These are phyloP conservation scores for Tragelaphus oryx DNA, from an alignment of 2,797 vertebrate genomes.

Conservation along the genomic window DNA sequence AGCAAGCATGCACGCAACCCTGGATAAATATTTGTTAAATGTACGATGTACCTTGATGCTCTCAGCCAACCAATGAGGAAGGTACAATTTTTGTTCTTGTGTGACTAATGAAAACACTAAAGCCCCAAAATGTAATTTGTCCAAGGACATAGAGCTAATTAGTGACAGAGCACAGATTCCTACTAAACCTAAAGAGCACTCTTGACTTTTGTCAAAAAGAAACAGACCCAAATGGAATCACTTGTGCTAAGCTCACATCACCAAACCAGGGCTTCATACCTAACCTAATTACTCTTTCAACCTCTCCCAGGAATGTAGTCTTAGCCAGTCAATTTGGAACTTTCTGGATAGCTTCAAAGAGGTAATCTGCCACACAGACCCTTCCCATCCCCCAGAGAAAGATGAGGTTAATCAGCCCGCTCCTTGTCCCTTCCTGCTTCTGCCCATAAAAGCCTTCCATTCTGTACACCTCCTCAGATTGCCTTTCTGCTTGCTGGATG, in stretches of 20 bases:
- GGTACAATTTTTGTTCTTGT: not conserved
- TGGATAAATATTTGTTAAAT: not conserved
- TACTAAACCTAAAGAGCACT: not conserved
- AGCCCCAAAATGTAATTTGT: not conserved
- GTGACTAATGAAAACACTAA: not conserved
- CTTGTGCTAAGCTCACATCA: not conserved
- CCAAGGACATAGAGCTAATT: not conserved
- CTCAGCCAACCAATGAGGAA: not conserved
- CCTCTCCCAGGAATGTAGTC: not conserved
- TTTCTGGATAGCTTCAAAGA: not conserved
- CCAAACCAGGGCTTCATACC: not conserved
- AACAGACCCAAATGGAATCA: not conserved
- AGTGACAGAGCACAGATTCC: not conserved
- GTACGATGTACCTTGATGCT: not conserved
- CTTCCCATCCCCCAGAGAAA: not conserved
- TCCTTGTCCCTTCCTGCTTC: not conserved
- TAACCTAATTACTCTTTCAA: not conserved
- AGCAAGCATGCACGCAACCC: not conserved
- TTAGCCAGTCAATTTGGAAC: not conserved
- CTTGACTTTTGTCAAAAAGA: not conserved
- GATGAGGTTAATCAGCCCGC: not conserved
- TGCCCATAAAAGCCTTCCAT: not conserved
- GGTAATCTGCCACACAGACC: not conserved
- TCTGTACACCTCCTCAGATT: not conserved
- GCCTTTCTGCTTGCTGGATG: not conserved